A percentile compares a stretch with the other conserved stretches of the same genome.
Evolutionary conservation across 2,888 invertebrate species (phyloP).

Genomic region (Ferrisia virgata): DNA sequence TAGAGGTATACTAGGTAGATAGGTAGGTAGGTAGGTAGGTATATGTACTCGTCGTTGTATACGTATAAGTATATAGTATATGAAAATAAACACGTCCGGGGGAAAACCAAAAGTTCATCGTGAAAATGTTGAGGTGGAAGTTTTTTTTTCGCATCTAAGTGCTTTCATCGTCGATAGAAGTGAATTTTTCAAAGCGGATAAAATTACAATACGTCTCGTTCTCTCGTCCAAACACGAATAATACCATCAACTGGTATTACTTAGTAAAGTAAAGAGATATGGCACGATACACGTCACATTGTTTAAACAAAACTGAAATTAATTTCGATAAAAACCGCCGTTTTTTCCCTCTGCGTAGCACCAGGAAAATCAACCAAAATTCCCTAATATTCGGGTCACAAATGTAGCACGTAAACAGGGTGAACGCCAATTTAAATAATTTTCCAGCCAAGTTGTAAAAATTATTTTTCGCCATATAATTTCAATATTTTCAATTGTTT

Average conservation of each 20-base stretch:
- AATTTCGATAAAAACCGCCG: constrained; percentile 29
- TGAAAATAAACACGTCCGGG: not conserved
- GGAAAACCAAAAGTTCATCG: not conserved
- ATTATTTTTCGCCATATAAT: not conserved
- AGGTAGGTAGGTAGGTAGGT: too few species aligned
- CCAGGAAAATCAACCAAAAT: not conserved
- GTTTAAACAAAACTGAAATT: constrained; percentile 28
- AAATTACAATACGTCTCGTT: constrained; percentile 25
- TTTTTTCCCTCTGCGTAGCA: not conserved
- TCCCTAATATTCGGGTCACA: constrained; percentile 5
- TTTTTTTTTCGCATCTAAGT: not conserved
- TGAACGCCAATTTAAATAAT: not conserved
- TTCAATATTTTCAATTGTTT: not conserved
- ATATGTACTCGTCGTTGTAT: not conserved
- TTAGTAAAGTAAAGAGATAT: constrained; percentile 30
- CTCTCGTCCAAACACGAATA: constrained; percentile 24
- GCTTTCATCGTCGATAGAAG: constrained; percentile 17
- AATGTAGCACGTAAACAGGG: not conserved
- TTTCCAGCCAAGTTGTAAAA: not conserved
- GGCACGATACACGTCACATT: constrained; percentile 21
- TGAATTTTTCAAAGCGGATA: constrained; percentile 30
- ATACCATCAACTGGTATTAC: constrained; percentile 27
- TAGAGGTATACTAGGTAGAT: too few species aligned
- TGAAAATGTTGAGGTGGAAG: not conserved
- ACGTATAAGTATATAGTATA: too few species aligned